These are phyloP conservation scores for Drosophila niveifrons DNA, from an alignment of 2,888 invertebrate species.

Conservation along the genomic window DNA sequence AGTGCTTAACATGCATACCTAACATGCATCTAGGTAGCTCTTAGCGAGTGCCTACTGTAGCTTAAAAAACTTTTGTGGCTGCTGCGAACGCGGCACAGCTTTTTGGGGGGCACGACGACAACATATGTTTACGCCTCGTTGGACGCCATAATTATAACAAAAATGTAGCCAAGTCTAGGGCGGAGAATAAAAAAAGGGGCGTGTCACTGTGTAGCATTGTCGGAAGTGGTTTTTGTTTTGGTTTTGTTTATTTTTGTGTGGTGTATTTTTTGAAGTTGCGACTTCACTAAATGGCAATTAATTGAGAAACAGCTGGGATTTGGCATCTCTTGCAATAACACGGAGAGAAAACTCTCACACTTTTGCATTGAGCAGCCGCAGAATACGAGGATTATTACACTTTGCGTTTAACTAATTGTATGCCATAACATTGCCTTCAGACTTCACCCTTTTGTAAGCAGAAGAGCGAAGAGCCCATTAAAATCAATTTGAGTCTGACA, in stretches of 20 bases:
- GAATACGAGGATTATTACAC: constrained; percentile 39
- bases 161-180: constrained; percentile 27
- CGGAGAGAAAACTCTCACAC: background rate
- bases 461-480: constrained; percentile 31
- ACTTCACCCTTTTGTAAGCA: background rate
- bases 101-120: constrained; percentile 58
- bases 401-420: constrained; percentile 22
- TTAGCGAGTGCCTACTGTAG: constrained; percentile 29
- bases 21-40: background rate
- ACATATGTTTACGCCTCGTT: constrained; percentile 79
- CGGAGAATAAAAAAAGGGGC: background rate
- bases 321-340: background rate
- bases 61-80: constrained; percentile 45
- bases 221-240: constrained; percentile 25
- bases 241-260: constrained; percentile 12
- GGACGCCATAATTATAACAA: constrained; percentile 76
- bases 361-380: background rate
- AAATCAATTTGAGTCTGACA: constrained; percentile 56
- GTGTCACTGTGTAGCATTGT: constrained; percentile 1
- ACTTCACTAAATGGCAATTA: constrained; percentile 63
- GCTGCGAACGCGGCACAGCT: constrained; percentile 13
- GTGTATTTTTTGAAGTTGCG: constrained; percentile 37
- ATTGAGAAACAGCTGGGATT: constrained; percentile 44
- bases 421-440: constrained; percentile 34
- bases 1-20: background rate